Evolutionary conservation across 2,113 vertebrate species (phyloP), one percentile per base, ranked within the genome.

Genomic region (Zeus faber): DNA sequence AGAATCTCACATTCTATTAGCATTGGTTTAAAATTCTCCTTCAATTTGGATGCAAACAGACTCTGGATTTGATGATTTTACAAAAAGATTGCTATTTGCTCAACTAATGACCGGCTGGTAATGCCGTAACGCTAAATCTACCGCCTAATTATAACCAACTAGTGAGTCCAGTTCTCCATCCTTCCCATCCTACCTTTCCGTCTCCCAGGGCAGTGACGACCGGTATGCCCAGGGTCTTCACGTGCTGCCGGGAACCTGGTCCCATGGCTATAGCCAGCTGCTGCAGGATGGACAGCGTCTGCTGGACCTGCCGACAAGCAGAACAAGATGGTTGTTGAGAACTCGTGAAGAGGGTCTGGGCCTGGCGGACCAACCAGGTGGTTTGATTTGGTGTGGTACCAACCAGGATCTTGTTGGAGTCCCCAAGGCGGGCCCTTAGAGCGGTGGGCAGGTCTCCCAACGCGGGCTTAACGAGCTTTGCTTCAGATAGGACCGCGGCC

Each of bases 381-480:
- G 2, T 18, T 3, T 17, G 6, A 5, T 2, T 18, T 13, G 16
- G 3, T 2, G 22, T 20, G 11, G 29, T 53, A 31, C 35, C 41
- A 89, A 95, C 94, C 91, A 95, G 83, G 62, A 95, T 93, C 80
- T 95, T 95, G 88, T 95, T 95, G 55, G 93, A 95, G 80, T 95
- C 94, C 58, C 86, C 89, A 16, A 95, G 93, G 54, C 94, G 91
- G 43, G 83, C 85, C 67, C 92, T 95, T 72, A 95, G 82, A 46
- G 92, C 91, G 83, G 81, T 37, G 48, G 91, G 87, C 81, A 95
- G 91, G 70, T 95, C 94, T 47, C 93, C 93, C 62, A 95, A 88
- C 62, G 87, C 92, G 9, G 93, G 80, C 46, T 92, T 85, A 68
- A 95, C 92, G 71, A 94, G 93, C 67, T 93, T 95, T 8, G 93